Evolutionary conservation across 37 sponge, comb jelly and placozoan genomes (phyloP), one percentile per base, ranked within the genome.

Genomic region (Theonella swinhoei): DNA sequence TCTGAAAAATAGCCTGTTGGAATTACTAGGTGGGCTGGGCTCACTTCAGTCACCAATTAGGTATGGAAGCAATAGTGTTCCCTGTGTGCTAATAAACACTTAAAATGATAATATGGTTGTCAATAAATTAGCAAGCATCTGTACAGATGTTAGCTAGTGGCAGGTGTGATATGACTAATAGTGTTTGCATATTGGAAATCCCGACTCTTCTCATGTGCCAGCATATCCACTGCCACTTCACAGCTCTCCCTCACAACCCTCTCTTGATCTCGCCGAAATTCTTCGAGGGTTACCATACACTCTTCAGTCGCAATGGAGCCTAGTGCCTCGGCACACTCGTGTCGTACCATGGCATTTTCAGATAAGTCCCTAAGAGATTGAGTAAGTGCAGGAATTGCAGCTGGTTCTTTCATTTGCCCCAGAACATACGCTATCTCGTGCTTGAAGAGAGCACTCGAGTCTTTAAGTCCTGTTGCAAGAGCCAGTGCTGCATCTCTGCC

Each of bases 261-360:
- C 72, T 96, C 97, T 2, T 23, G 26, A 68, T 99, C 99, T 0
- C 74, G 68, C 11, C 73, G 41, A 80, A 87, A 94, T 19, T 80
- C 32, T 28, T 63, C 30, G 28, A 99, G 87, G 17, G 92, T 63
- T 26, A 83, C 77, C 64, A 79, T 43, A 58, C 97, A 94, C 81
- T 92, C 84, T 17, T 83, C 82, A 41, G 73, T 88, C 3, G 94
- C 99, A 38, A 99, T 95, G 19, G 99, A 88, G 17, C 99, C 99
- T 23, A 99, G 89, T 20, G 99, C 99, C 70, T 99, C 99, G 0
- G 99, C 99, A 86, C 97, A 95, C 75, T 99, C 99, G 72, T 99
- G 99, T 25, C 99, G 76, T 37, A 98, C 99, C 97, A 99, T 97
- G 8, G 92, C 72, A 79, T 88, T 77, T 82, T 99, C 97, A 0